Percentiles rank a stretch among this genome's conserved stretches.
These are phyloP conservation scores for Malthinus flaveolus DNA, from an alignment of 2,888 invertebrate species.

Conservation along the genomic window DNA sequence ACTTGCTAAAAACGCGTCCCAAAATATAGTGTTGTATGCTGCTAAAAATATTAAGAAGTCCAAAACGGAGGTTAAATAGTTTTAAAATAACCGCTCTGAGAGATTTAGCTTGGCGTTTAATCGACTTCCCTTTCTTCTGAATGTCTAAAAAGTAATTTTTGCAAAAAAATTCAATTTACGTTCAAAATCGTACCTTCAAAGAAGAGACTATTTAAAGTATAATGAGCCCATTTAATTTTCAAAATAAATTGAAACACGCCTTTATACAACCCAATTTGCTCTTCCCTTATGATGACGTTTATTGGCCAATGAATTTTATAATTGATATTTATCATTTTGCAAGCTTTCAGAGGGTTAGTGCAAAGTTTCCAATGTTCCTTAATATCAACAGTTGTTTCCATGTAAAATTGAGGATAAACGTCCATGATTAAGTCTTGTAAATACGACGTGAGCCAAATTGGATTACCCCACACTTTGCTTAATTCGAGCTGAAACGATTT, in stretches of 20 bases:
- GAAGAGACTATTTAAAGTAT: constrained; percentile 46
- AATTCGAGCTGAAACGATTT: constrained; percentile 38
- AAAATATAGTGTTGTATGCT: constrained; percentile 50
- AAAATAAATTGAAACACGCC: constrained; percentile 49
- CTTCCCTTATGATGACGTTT: constrained; percentile 45
- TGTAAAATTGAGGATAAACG: constrained; percentile 47
- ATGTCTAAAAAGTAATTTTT: constrained; percentile 38
- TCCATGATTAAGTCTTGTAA: constrained; percentile 51
- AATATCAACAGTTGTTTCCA: constrained; percentile 43
- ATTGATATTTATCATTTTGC: constrained; percentile 40
- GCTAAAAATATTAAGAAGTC: constrained; percentile 45
- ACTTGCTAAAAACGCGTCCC: constrained; percentile 44
- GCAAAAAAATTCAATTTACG: neutral
- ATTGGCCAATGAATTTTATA: constrained; percentile 49
- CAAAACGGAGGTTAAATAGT: constrained; percentile 45
- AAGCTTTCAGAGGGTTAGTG: constrained; percentile 41
- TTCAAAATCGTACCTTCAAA: constrained; percentile 42
- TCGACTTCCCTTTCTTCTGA: constrained; percentile 32
- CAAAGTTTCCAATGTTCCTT: constrained; percentile 39
- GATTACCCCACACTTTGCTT: constrained; percentile 44
- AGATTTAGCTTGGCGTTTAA: constrained; percentile 19
- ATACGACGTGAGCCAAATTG: constrained; percentile 47
- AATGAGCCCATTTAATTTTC: constrained; percentile 51
- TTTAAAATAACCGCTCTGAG: constrained; percentile 12
- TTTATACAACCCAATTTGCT: constrained; percentile 46